Percentiles rank a stretch among this genome's conserved stretches.
Evolutionary conservation across 2,113 vertebrate genomes (phyloP).

Genomic region (Echinops telfairi): DNA sequence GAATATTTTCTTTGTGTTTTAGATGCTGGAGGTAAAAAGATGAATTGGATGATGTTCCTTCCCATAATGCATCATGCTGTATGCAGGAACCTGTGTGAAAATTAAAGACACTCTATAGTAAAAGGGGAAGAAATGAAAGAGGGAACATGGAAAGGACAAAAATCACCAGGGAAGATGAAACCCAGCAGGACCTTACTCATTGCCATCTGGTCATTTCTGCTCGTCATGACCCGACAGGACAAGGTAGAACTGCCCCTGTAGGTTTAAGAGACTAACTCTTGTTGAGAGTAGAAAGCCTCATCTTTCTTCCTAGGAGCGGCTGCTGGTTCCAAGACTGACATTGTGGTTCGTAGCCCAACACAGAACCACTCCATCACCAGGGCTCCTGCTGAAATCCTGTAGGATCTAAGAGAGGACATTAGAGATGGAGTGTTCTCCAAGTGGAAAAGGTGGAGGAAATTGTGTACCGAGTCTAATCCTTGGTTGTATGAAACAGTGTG

Average conservation of each 20-base stretch:
- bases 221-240: no score
- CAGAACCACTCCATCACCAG: no score
- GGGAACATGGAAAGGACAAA: neutral
- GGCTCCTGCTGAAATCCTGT: neutral
- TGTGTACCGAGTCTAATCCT: neutral
- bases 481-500: neutral
- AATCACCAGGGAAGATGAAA: neutral
- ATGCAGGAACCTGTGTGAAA: neutral
- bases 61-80: neutral
- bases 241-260: no score
- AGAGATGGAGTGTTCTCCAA: neutral
- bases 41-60: neutral
- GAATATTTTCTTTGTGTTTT: constrained; percentile 2
- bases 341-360: no score
- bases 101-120: neutral
- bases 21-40: constrained; percentile 4
- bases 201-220: no score
- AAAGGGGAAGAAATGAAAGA: neutral
- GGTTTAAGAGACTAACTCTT: no score
- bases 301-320: no score
- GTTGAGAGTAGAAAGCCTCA: no score
- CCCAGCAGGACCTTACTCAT: neutral
- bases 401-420: neutral
- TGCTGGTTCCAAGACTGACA: no score
- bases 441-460: neutral